These are phyloP conservation scores for Aulostomus chinensis DNA, from an alignment of 2,797 vertebrate species.

Conservation along the genomic window DNA sequence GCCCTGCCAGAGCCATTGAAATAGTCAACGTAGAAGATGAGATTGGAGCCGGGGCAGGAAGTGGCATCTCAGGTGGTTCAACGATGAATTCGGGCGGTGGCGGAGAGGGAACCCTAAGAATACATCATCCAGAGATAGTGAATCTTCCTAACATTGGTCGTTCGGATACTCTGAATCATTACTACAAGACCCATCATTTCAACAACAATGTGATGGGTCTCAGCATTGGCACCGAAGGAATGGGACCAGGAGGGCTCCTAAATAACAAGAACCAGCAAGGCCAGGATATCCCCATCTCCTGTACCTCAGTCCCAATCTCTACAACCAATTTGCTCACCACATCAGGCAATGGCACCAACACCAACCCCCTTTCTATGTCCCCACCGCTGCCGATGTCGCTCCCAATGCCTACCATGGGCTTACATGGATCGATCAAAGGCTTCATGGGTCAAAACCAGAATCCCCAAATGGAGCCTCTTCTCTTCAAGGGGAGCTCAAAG, in stretches of 20 bases:
- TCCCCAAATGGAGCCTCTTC: conserved; percentile 89
- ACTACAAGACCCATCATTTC: conserved; percentile 92
- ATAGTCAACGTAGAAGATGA: conserved; percentile 97
- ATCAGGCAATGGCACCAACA: conserved; percentile 74
- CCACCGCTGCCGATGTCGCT: conserved; percentile 82
- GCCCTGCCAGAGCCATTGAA: conserved; percentile 91
- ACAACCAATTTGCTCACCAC: conserved; percentile 71
- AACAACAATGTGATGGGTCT: conserved; percentile 86
- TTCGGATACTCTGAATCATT: conserved; percentile 89
- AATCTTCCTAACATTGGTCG: conserved; percentile 90
- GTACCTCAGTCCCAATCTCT: conserved; percentile 78
- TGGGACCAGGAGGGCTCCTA: conserved; percentile 70
- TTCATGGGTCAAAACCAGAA: conserved; percentile 84
- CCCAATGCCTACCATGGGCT: conserved; percentile 81
- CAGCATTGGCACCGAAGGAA: conserved; percentile 66
- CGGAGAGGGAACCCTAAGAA: conserved; percentile 75
- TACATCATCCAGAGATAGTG: conserved; percentile 84
- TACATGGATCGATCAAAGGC: conserved; percentile 84
- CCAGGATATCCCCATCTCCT: conserved; percentile 78
- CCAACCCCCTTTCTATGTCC: conserved; percentile 73
- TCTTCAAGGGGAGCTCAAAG: conserved; percentile 94
- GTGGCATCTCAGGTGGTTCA: conserved; percentile 81
- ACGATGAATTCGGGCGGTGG: conserved; percentile 73
- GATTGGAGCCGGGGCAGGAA: conserved; percentile 80
- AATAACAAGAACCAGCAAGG: conserved; percentile 76